Base-by-base conservation (phyloP, 2,797 vertebrate species). In the Cheirogaleus major region DNA sequence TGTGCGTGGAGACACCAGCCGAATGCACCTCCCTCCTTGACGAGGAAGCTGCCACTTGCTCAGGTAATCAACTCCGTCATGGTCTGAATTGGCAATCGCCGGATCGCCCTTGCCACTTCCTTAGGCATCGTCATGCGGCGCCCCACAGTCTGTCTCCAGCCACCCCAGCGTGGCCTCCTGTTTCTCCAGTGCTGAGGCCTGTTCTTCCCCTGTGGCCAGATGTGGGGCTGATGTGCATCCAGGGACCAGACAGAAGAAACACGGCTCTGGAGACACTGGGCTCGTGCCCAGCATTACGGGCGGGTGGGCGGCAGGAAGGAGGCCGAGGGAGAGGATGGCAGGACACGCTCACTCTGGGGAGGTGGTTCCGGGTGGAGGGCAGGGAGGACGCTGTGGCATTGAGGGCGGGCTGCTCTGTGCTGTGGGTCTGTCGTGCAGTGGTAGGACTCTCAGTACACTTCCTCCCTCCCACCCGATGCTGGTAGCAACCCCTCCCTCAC, bases 1-100 rank as follows among this genome's bases (percentile, higher is more conserved):
- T 4, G 35, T 0, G 18, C 43, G 2, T 1, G 38, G n/a, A 59
- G n/a, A 10, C 10, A n/a, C 10, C 3, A 7, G 14, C 22, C 2
- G 17, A 27, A 45, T 0, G 35, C 32, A 10, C 18, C 10, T 43
- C 30, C 50, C 35, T 86, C n/a, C 91, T 86, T 25, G 69, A 18
- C 0, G 0, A 25, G 4, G n/a, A 22, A 67, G 79, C 52, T 59
- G 61, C 72, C 3, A 6, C 32, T 7, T 32, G 35, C 38, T 84
- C 30, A 35, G 25, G 59, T 13, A 25, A 84, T 52, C n/a, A 15
- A 27, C 55, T 61, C 72, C 41, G 90, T 20, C 1, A 22, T 63
- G 59, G 35, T 50, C 69, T 23, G 18, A 15, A 25, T 2, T 23
- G 41, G 41, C 38, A 32, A 27, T 3, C 3, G 18, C 59, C 67